Evolutionary conservation across 2,113 vertebrate genomes (phyloP).

Genomic region (Chaetodon trifascialis): DNA sequence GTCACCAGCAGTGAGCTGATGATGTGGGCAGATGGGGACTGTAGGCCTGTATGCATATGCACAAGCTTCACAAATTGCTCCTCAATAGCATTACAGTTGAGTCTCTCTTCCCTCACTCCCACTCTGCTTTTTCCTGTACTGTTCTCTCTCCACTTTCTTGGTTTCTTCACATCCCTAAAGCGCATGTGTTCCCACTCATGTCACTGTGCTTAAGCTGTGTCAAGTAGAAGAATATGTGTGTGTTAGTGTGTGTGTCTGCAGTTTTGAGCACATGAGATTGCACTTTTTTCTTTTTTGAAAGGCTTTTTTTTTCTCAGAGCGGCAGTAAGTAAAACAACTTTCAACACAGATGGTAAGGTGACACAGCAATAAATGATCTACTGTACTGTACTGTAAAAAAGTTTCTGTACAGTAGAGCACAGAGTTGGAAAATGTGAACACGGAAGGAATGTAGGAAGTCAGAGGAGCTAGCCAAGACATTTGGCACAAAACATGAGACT

Average conservation of each 20-base stretch:
- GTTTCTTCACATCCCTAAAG: constrained; percentile 59
- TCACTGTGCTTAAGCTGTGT: constrained; percentile 62
- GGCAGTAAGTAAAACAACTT: constrained; percentile 41
- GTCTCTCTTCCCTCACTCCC: constrained; percentile 73
- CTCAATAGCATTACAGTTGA: constrained; percentile 78
- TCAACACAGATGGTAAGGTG: constrained; percentile 35
- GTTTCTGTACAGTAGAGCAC: not conserved
- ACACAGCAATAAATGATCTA: constrained; percentile 23
- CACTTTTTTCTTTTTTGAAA: not conserved
- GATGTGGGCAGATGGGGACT: constrained; percentile 80
- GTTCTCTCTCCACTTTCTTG: constrained; percentile 61
- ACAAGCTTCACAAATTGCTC: constrained; percentile 79
- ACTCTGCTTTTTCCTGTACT: constrained; percentile 64
- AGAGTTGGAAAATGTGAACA: constrained; percentile 14
- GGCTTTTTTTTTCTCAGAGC: constrained; percentile 1
- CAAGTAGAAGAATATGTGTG: constrained; percentile 56
- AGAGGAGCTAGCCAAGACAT: constrained; percentile 24
- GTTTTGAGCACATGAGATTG: constrained; percentile 17
- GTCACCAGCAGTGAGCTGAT: constrained; percentile 77
- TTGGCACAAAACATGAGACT: constrained; percentile 18
- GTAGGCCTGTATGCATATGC: constrained; percentile 76
- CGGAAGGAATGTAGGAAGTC: constrained; percentile 22
- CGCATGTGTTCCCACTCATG: constrained; percentile 69
- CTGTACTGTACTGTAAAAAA: not conserved
- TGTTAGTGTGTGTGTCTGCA: constrained; percentile 28